A percentile compares a stretch with the other conserved stretches of the same genome.
phyloP scores from a whole-genome alignment of 2,113 vertebrate genomes.

The Actenoides lindsayi region DNA sequence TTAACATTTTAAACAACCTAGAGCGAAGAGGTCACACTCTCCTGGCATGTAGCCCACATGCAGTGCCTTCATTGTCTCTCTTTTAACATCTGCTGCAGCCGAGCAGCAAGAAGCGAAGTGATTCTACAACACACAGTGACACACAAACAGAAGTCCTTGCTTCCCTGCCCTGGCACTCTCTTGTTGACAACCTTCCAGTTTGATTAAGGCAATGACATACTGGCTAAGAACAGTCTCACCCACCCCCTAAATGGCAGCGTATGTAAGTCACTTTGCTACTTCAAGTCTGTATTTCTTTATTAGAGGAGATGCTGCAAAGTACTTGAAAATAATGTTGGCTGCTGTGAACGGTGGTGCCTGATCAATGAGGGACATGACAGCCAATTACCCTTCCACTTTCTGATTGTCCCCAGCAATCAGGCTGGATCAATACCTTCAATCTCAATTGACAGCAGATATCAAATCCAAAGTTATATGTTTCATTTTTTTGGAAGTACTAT shows the following conservation, averaged over 20 bases:
- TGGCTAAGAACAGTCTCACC: slow-evolving; percentile 27
- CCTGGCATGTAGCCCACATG: background rate
- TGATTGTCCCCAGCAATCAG: slow-evolving; percentile 74
- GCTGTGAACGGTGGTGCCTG: slow-evolving; percentile 35
- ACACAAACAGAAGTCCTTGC: background rate
- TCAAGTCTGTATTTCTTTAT: slow-evolving; percentile 57
- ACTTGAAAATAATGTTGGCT: slow-evolving; percentile 67
- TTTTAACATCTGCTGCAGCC: background rate
- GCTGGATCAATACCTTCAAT: slow-evolving; percentile 73
- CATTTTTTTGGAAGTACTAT: background rate
- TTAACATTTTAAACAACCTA: slow-evolving; percentile 16
- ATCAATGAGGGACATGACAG: slow-evolving; percentile 73
- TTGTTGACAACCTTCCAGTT: background rate
- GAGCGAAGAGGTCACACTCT: background rate
- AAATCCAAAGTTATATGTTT: slow-evolving; percentile 17
- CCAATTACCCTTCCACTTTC: slow-evolving; percentile 76
- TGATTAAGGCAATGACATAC: background rate
- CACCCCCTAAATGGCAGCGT: slow-evolving; percentile 22
- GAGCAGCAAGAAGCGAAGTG: background rate
- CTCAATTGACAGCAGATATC: slow-evolving; percentile 67
- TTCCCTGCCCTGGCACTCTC: background rate
- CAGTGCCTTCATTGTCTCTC: background rate
- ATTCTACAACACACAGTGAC: background rate
- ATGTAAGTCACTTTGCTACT: slow-evolving; percentile 54
- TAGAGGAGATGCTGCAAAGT: slow-evolving; percentile 66